Evolutionary conservation across 2,888 invertebrate species (phyloP), one percentile per base, ranked within the genome.

Genomic region (Ophion slaviceki): DNA sequence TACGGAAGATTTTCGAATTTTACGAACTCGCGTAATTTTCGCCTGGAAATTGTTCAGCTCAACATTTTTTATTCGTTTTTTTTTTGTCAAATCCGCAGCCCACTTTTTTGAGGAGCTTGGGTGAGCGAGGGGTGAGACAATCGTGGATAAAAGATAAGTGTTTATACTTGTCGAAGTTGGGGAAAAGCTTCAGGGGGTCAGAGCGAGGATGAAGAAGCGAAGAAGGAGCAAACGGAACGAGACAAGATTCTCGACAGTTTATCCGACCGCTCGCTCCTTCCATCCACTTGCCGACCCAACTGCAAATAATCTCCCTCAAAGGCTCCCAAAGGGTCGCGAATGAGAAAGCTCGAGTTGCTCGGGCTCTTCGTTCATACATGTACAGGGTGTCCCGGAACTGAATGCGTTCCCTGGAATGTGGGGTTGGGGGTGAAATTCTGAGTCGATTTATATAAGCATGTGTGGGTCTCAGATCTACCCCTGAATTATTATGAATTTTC

Each of bases 231-330:
- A 53, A 72, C 14, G 64, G 68, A 82, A 78, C 47, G 70, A 64
- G 70, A 78, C 28, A 45, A 70, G 74, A 70, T 81, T 80, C 72
- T 67, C 75, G 72, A 71, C 68, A 78, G 85, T 85, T 85, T 85
- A 85, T 85, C 82, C 82, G 79, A 61, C 40, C 71, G 68, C 74
- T 74, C 72, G 40, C 32, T 14, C 47, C 64, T n/a, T 32, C 36
- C 24, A 10, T 59, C 40, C 28, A 53, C 53, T 72, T 59, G 36
- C 53, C 66, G 79, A 71, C 61, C 76, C 80, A 61, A 80, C 82
- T 82, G 76, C 75, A 82, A 85, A 85, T 85, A 85, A 85, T 85
- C 85, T 82, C 76, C 75, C 80, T 82, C 85, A 82, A 82, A 85
- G 85, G 85, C 76, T 82, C 85, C 85, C 85, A 76, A 80, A 85